Percentiles rank a stretch among this genome's conserved stretches.
These are phyloP conservation scores for Anastatus disparis DNA, from an alignment of 1,140 invertebrate genomes.

Conservation along the genomic window DNA sequence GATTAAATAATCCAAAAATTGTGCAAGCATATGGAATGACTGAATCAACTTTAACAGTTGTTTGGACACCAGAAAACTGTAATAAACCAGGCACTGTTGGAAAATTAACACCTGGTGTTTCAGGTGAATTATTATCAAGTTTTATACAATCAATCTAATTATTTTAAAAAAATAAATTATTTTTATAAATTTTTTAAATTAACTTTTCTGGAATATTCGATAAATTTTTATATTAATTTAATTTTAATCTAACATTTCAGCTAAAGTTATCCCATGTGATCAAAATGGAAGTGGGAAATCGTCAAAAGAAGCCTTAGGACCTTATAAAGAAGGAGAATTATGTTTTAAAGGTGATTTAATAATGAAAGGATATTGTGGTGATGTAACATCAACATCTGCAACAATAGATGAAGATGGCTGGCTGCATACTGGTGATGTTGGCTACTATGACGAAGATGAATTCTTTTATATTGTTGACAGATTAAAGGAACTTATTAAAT, in stretches of 20 bases:
- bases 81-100: constrained; percentile 59
- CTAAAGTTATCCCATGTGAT: constrained; percentile 48
- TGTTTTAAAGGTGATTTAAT: constrained; percentile 62
- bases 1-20: constrained; percentile 58
- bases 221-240: too few relatives aligned
- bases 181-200: too few relatives aligned
- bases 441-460: constrained; percentile 74
- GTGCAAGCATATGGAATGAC: constrained; percentile 69
- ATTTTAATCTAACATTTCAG: too few relatives aligned
- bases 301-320: constrained; percentile 69
- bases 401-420: constrained; percentile 73
- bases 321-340: constrained; percentile 74
- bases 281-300: constrained; percentile 33
- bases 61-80: constrained; percentile 34
- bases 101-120: constrained; percentile 42
- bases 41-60: constrained; percentile 64
- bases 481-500: constrained; percentile 83
- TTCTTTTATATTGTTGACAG: constrained; percentile 77
- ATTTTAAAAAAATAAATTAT: too few relatives aligned
- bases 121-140: too few relatives aligned
- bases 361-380: constrained; percentile 56
- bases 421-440: constrained; percentile 79
- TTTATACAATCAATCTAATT: too few relatives aligned
- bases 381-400: constrained; percentile 44
- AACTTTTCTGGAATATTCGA: too few relatives aligned